phyloP scores from a whole-genome alignment of 2,888 invertebrate species.

The Macrosoma leucophasiata region DNA sequence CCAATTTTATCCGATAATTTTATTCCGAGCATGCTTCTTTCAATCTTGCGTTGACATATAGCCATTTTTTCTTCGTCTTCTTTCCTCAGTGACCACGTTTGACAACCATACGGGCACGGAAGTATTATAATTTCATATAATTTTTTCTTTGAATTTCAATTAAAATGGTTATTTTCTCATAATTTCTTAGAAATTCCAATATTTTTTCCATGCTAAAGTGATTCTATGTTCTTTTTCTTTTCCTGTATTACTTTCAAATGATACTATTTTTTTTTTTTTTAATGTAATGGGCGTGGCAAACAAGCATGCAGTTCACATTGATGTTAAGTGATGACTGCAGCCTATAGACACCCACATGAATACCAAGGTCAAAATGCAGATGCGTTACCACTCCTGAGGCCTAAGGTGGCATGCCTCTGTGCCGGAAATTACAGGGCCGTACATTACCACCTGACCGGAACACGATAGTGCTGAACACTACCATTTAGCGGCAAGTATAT shows the following conservation, averaged over 20 bases:
- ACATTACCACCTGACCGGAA: no score
- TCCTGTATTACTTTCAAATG: conserved; percentile 7
- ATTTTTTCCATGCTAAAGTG: conserved; percentile 8
- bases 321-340: no score
- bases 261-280: no score
- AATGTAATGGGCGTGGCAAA: no score
- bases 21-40: conserved; percentile 10
- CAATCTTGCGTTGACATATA: conserved; percentile 9
- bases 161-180: conserved; percentile 4
- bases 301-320: no score
- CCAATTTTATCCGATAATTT: conserved; percentile 8
- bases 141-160: conserved; percentile 7
- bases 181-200: conserved; percentile 4
- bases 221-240: conserved; percentile 10
- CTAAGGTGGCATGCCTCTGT: no score
- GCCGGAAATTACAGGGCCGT: no score
- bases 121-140: neutral
- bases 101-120: conserved; percentile 3
- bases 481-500: no score
- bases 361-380: no score
- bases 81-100: conserved; percentile 8
- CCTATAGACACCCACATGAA: no score
- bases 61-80: conserved; percentile 6
- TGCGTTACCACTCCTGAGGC: no score
- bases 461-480: no score